Evolutionary conservation across 2,888 invertebrate species (phyloP).

Genomic region (Netelia inedita): DNA sequence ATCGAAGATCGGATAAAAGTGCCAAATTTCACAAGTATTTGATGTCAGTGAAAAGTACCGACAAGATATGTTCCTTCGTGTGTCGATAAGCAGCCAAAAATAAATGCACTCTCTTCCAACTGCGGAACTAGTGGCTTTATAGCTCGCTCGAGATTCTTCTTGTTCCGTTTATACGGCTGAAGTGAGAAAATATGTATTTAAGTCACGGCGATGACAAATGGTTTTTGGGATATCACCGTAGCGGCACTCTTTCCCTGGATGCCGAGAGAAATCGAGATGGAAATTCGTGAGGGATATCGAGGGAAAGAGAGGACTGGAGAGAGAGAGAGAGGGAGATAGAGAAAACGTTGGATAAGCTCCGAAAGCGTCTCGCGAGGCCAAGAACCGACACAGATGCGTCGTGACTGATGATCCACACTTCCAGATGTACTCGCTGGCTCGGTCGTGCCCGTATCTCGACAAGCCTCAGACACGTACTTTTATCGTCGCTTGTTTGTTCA

Average conservation of each 20-base stretch:
- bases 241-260: constrained; percentile 68
- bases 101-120: constrained; percentile 41
- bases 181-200: constrained; percentile 77
- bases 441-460: constrained; percentile 51
- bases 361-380: constrained; percentile 72
- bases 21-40: constrained; percentile 1
- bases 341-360: constrained; percentile 70
- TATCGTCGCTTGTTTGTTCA: constrained; percentile 85
- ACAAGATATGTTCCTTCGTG: constrained; percentile 1
- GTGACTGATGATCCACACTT: constrained; percentile 85
- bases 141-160: constrained; percentile 14
- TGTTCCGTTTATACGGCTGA: constrained; percentile 27
- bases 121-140: background rate
- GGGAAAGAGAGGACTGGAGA: constrained; percentile 14
- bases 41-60: background rate
- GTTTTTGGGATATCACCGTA: constrained; percentile 76
- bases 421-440: constrained; percentile 79
- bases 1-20: background rate
- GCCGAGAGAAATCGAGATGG: constrained; percentile 60
- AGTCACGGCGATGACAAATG: constrained; percentile 83
- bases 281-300: constrained; percentile 33
- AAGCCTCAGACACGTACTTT: constrained; percentile 80
- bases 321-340: constrained; percentile 62
- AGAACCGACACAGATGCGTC: constrained; percentile 83
- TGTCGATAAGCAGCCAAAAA: constrained; percentile 30